phyloP scores from a whole-genome alignment of 2,888 invertebrate genomes.

The Lycaena phlaeas region DNA sequence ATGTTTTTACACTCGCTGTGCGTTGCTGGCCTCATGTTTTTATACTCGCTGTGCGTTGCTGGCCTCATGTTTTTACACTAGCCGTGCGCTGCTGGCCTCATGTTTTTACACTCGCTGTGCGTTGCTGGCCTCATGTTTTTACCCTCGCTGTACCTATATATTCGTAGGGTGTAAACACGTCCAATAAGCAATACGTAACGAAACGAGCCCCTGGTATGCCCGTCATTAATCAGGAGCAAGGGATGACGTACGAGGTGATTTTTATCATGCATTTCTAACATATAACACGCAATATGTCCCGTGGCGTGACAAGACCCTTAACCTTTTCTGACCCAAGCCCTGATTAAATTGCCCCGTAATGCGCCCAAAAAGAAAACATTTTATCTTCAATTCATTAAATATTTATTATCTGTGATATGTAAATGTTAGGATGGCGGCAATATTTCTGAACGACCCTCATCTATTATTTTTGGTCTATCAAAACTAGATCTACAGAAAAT shows the following conservation, averaged over 20 bases:
- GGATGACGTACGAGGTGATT: constrained; percentile 53
- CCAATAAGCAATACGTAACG: constrained; percentile 45
- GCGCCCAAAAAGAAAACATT: constrained; percentile 1
- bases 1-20: too few relatives aligned
- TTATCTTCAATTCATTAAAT: neutral
- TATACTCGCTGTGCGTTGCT: too few relatives aligned
- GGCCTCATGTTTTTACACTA: too few relatives aligned
- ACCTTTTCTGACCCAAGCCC: constrained; percentile 6
- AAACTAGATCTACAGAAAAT: too few relatives aligned
- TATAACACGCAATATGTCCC: constrained; percentile 21
- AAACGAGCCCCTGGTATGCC: constrained; percentile 37
- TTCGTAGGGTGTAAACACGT: constrained; percentile 21
- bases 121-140: too few relatives aligned
- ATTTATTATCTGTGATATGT: too few relatives aligned
- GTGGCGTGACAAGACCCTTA: constrained; percentile 13
- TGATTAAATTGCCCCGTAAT: constrained; percentile 6
- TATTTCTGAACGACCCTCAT: too few relatives aligned
- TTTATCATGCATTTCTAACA: constrained; percentile 32
- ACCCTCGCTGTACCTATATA: constrained; percentile 9
- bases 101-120: too few relatives aligned
- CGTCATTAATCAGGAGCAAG: constrained; percentile 54
- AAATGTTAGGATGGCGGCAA: too few relatives aligned
- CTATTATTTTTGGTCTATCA: too few relatives aligned
- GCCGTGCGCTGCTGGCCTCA: too few relatives aligned
- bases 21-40: too few relatives aligned